Evolutionary conservation across 2,797 vertebrate genomes (phyloP).

Genomic region (Taenioides sp.): DNA sequence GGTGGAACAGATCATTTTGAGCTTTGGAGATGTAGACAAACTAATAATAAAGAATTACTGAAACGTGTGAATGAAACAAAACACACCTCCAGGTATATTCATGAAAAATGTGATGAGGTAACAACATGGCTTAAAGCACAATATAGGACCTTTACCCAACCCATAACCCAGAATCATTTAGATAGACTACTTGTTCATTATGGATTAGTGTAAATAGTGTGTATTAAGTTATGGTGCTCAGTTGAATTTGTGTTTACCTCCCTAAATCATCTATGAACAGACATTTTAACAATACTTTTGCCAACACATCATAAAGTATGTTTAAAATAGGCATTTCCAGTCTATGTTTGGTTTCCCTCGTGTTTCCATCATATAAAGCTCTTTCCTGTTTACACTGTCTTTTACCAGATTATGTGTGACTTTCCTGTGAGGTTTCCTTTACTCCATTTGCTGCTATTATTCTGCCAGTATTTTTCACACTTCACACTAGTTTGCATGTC

Average conservation of each 20-base stretch:
- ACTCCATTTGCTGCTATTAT: slow-evolving; percentile 8
- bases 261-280: background rate
- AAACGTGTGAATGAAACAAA: no score
- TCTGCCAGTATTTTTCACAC: background rate
- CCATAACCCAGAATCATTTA: no score
- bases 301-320: background rate
- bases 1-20: no score
- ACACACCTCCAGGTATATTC: no score
- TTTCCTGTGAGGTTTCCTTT: slow-evolving; percentile 45
- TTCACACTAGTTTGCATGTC: slow-evolving; percentile 6
- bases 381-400: slow-evolving; percentile 33
- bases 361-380: slow-evolving; percentile 23
- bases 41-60: no score
- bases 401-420: slow-evolving; percentile 27
- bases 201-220: no score
- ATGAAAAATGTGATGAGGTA: no score
- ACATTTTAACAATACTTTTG: background rate
- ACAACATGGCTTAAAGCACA: no score
- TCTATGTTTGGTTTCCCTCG: slow-evolving; percentile 8
- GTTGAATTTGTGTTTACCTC: background rate
- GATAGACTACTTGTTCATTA: no score
- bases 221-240: background rate
- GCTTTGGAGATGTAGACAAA: no score
- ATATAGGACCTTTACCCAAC: no score
- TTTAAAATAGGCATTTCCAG: background rate